Evolutionary conservation across 2,113 vertebrate genomes (phyloP).

Genomic region (Thinocorus orbignyianus): DNA sequence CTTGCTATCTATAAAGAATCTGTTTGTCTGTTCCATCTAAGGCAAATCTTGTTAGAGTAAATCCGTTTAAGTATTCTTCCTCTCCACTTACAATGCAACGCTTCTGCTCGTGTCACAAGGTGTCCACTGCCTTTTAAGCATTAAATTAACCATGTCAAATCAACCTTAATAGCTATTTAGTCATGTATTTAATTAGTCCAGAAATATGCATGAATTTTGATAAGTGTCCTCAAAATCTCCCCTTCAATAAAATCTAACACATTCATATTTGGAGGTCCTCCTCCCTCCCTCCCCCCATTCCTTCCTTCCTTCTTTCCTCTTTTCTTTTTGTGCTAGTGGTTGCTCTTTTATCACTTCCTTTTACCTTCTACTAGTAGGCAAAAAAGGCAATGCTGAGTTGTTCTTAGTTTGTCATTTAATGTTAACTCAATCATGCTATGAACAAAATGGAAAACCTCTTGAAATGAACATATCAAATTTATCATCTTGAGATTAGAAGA

Average conservation of each 20-base stretch:
- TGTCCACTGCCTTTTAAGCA: background rate
- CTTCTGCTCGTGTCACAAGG: background rate
- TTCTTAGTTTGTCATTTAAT: background rate
- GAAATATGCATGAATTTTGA: background rate
- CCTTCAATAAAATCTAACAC: background rate
- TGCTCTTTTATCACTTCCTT: background rate
- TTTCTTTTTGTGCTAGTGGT: background rate
- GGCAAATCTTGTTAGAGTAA: background rate
- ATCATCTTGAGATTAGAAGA: background rate
- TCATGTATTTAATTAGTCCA: background rate
- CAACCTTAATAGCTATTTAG: slow-evolving; percentile 1
- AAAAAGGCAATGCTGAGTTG: background rate
- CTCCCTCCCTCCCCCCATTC: too few relatives aligned
- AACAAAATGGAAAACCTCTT: background rate
- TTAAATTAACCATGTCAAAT: slow-evolving; percentile 1
- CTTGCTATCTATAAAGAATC: background rate
- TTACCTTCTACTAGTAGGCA: background rate
- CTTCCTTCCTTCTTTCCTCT: too few relatives aligned
- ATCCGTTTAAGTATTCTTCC: background rate
- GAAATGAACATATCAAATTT: background rate
- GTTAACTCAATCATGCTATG: background rate
- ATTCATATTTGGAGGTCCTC: background rate
- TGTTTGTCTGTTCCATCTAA: background rate
- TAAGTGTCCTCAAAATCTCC: background rate
- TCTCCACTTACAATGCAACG: background rate